These are phyloP conservation scores for Temnothorax curvispinosus DNA, from an alignment of 1,140 invertebrate species.

Conservation along the genomic window DNA sequence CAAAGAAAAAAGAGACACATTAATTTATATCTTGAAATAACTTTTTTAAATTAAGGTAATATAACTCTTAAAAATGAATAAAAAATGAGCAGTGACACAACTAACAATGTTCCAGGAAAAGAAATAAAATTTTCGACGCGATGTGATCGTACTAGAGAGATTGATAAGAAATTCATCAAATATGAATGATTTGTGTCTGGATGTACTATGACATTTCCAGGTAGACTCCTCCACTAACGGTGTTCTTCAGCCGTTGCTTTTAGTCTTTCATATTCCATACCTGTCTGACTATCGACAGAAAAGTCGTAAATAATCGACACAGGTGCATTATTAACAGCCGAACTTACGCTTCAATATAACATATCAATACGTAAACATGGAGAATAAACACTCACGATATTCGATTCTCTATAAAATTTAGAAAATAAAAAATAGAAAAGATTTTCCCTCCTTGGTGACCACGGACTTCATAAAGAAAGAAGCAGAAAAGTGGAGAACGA, in stretches of 20 bases:
- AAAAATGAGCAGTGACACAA: background rate
- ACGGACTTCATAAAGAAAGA: background rate
- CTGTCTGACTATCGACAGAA: slow-evolving; percentile 46
- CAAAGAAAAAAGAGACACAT: slow-evolving; percentile 19
- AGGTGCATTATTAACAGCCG: slow-evolving; percentile 39
- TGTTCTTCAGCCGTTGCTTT: slow-evolving; percentile 55
- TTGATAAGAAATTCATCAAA: slow-evolving; percentile 81
- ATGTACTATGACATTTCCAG: slow-evolving; percentile 54
- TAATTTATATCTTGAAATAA: slow-evolving; percentile 4
- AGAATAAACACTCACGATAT: background rate
- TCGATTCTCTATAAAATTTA: slow-evolving; percentile 23
- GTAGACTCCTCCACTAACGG: slow-evolving; percentile 12
- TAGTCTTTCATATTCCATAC: slow-evolving; percentile 52
- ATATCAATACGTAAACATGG: slow-evolving; percentile 34
- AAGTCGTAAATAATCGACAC: slow-evolving; percentile 48
- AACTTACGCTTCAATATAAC: slow-evolving; percentile 42
- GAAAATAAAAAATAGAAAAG: slow-evolving; percentile 10
- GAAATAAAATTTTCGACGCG: slow-evolving; percentile 73
- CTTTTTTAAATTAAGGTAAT: background rate
- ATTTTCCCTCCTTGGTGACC: background rate
- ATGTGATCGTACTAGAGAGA: slow-evolving; percentile 73
- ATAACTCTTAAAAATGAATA: background rate
- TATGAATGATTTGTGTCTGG: slow-evolving; percentile 74
- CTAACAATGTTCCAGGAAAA: slow-evolving; percentile 53
- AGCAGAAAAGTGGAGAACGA: background rate